Conservation (phyloP, 2,113 vertebrate species). For the Dendrocopos noguchii region DNA sequence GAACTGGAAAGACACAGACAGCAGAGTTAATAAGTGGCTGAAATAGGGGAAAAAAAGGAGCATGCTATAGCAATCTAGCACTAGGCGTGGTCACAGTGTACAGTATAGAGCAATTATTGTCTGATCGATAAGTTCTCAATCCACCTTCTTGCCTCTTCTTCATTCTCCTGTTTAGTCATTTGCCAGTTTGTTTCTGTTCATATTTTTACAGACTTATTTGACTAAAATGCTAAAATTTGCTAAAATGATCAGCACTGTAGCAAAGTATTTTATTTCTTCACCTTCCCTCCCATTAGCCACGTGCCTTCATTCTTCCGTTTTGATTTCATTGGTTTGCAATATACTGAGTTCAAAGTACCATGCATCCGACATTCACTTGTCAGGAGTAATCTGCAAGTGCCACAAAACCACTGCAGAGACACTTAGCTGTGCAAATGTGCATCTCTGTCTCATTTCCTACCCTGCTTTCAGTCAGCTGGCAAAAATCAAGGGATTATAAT, state of each 20-base stretch:
- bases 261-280: neutral
- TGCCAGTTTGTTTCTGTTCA: neutral
- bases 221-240: neutral
- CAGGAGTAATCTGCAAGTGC: constrained; percentile 52
- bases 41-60: constrained; percentile 67
- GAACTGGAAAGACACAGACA: constrained; percentile 91
- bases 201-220: neutral
- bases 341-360: neutral
- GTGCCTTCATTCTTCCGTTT: neutral
- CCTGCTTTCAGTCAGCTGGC: neutral
- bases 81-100: constrained; percentile 36
- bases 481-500: neutral
- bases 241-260: neutral
- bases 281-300: neutral
- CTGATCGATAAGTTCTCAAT: neutral
- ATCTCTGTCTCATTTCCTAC: neutral
- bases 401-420: neutral
- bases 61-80: constrained; percentile 79
- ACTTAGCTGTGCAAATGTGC: neutral
- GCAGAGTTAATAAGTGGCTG: constrained; percentile 84
- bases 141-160: constrained; percentile 17
- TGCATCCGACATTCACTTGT: constrained; percentile 45
- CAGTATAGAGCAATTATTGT: constrained; percentile 10
- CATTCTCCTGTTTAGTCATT: neutral
- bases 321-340: neutral